Conservation (phyloP, 2,888 invertebrate species). For the Schrankia costaestrigalis region DNA sequence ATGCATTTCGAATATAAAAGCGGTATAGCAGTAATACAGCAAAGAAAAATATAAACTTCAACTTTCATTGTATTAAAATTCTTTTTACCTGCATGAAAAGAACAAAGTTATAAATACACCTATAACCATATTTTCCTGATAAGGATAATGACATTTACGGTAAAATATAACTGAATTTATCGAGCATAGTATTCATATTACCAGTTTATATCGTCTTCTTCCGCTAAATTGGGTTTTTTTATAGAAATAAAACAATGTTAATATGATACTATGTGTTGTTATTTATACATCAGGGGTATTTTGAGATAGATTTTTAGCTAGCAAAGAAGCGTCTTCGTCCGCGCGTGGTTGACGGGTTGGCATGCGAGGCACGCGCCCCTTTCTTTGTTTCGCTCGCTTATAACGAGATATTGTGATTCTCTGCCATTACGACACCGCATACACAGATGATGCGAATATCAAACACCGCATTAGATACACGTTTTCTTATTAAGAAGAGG, state of each 20-base stretch:
- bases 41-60: too few relatives aligned
- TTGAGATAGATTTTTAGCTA: slow-evolving; percentile 43
- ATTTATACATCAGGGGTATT: slow-evolving; percentile 16
- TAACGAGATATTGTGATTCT: slow-evolving; percentile 79
- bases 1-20: too few relatives aligned
- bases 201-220: too few relatives aligned
- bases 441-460: slow-evolving; percentile 73
- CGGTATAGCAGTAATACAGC: too few relatives aligned
- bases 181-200: too few relatives aligned
- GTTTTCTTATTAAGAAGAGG: slow-evolving; percentile 74
- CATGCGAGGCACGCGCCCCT: slow-evolving; percentile 66
- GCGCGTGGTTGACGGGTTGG: slow-evolving; percentile 19
- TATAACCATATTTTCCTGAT: too few relatives aligned
- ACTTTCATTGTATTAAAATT: too few relatives aligned
- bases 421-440: slow-evolving; percentile 71
- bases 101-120: too few relatives aligned
- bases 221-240: too few relatives aligned
- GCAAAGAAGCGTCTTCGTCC: slow-evolving; percentile 21
- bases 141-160: too few relatives aligned
- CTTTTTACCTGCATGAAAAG: too few relatives aligned
- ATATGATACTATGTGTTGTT: not conserved
- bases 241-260: not conserved
- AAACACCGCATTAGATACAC: slow-evolving; percentile 73
- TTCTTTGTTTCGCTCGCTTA: slow-evolving; percentile 75
- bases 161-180: too few relatives aligned